These are phyloP conservation scores for Malurus elegans DNA, from an alignment of 2,113 vertebrate species.

Conservation along the genomic window DNA sequence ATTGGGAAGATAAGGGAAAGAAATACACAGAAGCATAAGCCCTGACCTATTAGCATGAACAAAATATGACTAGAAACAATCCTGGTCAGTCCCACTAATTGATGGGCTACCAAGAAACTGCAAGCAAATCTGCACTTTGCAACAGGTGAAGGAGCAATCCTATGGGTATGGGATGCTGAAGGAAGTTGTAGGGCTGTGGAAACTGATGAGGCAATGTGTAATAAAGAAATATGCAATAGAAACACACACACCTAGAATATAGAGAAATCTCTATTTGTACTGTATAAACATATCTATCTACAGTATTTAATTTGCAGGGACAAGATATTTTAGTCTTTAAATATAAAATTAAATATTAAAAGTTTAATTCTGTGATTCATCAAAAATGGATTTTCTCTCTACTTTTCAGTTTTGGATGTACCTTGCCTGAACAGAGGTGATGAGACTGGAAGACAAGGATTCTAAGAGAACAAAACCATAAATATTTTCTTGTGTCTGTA, in stretches of 20 bases:
- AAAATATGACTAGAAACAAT: not conserved
- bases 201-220: not conserved
- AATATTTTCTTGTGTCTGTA: not conserved
- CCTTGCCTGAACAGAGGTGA: not conserved
- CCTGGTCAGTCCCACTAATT: not conserved
- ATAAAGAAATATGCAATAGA: not conserved
- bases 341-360: not conserved
- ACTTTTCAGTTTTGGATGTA: not conserved
- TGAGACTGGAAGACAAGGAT: not conserved
- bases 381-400: not conserved
- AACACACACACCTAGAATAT: not conserved
- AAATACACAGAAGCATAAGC: not conserved
- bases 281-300: not conserved
- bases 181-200: too few species aligned
- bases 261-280: not conserved
- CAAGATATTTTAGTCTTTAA: not conserved
- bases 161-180: not conserved
- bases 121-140: not conserved
- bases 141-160: not conserved
- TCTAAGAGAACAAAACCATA: not conserved
- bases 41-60: fast-evolving
- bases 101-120: not conserved
- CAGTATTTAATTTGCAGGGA: not conserved
- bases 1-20: not conserved
- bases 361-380: not conserved